Percentiles rank a stretch among this genome's conserved stretches.
phyloP scores from a whole-genome alignment of 2,888 invertebrate genomes.

The Phoronis australis region DNA sequence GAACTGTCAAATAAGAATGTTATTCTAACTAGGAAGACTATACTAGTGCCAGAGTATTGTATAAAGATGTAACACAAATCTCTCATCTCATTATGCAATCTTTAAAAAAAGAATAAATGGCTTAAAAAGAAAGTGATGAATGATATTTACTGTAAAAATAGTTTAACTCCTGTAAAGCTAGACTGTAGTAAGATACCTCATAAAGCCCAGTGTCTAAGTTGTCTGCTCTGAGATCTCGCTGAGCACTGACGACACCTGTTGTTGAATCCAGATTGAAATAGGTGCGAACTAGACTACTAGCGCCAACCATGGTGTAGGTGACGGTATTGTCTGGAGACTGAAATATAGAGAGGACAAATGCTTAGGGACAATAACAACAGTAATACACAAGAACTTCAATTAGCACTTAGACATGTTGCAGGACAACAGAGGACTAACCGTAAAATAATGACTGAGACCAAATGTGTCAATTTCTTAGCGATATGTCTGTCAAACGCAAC shows the following conservation, averaged over 20 bases:
- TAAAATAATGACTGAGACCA: too few relatives aligned
- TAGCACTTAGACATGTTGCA: too few relatives aligned
- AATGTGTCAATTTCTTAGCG: too few relatives aligned
- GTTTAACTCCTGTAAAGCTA: background rate
- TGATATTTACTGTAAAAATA: background rate
- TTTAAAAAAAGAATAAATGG: background rate
- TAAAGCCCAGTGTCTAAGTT: conserved; percentile 29
- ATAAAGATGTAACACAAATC: too few relatives aligned
- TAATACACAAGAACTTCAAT: too few relatives aligned
- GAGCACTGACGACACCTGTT: conserved; percentile 26
- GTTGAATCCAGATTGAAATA: conserved; percentile 28
- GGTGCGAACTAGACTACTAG: conserved; percentile 16
- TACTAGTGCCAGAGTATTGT: background rate
- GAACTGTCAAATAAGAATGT: conserved; percentile 6
- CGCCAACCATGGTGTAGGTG: conserved; percentile 20
- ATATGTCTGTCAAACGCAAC: too few relatives aligned
- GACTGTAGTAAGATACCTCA: conserved; percentile 17
- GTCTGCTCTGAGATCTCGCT: conserved; percentile 21
- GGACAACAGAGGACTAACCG: too few relatives aligned
- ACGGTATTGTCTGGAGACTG: conserved; percentile 29
- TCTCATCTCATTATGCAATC: background rate
- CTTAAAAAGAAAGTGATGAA: background rate
- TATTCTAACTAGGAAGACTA: background rate
- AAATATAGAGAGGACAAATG: too few relatives aligned
- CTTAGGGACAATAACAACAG: too few relatives aligned